phyloP scores from a whole-genome alignment of 2,797 vertebrate genomes.

The Mormyrops attenuatus region DNA sequence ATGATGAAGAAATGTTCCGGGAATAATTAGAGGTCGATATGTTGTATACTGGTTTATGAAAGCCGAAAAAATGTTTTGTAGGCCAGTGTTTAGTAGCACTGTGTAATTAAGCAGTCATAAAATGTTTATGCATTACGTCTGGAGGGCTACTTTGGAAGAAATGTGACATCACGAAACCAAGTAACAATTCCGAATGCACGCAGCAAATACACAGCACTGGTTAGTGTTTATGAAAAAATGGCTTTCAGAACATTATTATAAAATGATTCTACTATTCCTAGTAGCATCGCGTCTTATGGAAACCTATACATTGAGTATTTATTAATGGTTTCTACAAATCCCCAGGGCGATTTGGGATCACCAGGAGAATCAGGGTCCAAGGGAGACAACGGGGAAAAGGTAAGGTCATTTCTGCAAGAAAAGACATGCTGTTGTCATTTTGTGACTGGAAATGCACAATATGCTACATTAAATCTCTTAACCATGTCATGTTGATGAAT shows the following conservation, averaged over 20 bases:
- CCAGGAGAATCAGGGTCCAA: constrained; percentile 68
- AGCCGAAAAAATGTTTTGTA: constrained; percentile 41
- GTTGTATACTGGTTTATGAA: constrained; percentile 53
- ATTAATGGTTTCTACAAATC: background rate
- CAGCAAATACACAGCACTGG: background rate
- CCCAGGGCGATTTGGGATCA: constrained; percentile 73
- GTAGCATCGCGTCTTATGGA: background rate
- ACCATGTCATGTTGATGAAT: background rate
- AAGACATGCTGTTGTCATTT: background rate
- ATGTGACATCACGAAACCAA: constrained; percentile 40
- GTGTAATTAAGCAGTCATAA: constrained; percentile 49
- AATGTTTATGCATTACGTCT: constrained; percentile 38
- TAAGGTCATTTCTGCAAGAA: constrained; percentile 37
- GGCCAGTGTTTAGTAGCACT: constrained; percentile 33
- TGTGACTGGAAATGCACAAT: background rate
- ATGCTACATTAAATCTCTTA: background rate
- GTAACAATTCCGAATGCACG: constrained; percentile 14
- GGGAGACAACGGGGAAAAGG: constrained; percentile 79
- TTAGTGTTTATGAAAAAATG: background rate
- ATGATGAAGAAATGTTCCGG: constrained; percentile 40
- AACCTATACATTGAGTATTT: background rate
- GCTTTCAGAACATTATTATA: background rate
- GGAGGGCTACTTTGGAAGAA: constrained; percentile 35
- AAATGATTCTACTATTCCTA: background rate
- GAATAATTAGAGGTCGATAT: constrained; percentile 54